A percentile compares a stretch with the other conserved stretches of the same genome.
Conservation (phyloP, 1,140 invertebrate genomes). For the Conus ventricosus region DNA sequence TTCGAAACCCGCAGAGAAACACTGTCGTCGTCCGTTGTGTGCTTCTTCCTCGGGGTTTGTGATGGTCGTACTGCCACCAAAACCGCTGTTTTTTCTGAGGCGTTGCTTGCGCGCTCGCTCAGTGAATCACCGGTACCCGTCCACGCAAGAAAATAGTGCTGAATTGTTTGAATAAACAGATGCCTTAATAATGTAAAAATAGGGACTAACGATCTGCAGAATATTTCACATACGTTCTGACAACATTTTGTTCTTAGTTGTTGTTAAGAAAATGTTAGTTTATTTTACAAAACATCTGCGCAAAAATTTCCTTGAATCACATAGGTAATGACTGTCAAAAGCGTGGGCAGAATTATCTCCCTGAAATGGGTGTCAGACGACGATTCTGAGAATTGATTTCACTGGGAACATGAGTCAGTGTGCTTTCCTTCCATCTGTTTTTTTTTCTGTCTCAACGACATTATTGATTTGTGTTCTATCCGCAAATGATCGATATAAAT, state of each 20-base stretch:
- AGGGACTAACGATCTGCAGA: neutral
- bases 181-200: neutral
- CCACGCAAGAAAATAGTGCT: neutral
- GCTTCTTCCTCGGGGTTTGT: neutral
- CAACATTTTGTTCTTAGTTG: neutral
- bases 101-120: neutral
- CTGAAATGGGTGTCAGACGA: neutral
- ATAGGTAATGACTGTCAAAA: slow-evolving; percentile 4
- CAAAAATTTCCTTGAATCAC: neutral
- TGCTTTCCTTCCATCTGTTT: too few relatives aligned
- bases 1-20: neutral
- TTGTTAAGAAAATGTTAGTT: neutral
- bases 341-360: neutral
- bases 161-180: neutral
- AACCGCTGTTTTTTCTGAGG: neutral
- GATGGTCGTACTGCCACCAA: neutral
- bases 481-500: too few relatives aligned
- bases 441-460: too few relatives aligned
- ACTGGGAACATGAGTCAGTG: too few relatives aligned
- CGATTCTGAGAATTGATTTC: too few relatives aligned
- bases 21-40: neutral
- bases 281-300: neutral
- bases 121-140: neutral
- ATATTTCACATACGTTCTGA: neutral
- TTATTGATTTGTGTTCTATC: too few relatives aligned